These are phyloP conservation scores for Sipha maydis DNA, from an alignment of 2,888 invertebrate genomes.

Conservation along the genomic window DNA sequence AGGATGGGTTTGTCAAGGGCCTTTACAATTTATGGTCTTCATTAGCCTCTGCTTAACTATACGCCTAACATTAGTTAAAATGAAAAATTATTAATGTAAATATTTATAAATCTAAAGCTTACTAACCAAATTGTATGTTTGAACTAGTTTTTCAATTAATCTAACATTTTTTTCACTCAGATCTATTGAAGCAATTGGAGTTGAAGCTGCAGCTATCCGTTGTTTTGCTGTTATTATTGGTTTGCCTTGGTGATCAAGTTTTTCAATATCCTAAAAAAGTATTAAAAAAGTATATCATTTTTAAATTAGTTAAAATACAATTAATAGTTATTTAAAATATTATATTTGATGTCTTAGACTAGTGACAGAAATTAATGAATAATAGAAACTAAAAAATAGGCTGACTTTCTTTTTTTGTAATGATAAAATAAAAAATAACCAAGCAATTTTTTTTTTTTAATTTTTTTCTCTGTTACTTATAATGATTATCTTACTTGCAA, in stretches of 20 bases:
- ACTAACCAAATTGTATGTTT: conserved; percentile 52
- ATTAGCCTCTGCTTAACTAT: too few relatives aligned
- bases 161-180: conserved; percentile 30
- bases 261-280: conserved; percentile 58
- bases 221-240: conserved; percentile 56
- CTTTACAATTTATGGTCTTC: too few relatives aligned
- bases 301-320: neutral
- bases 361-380: too few relatives aligned
- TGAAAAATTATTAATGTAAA: neutral
- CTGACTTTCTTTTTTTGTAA: neutral
- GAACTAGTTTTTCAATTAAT: conserved; percentile 35
- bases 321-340: neutral
- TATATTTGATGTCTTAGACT: neutral
- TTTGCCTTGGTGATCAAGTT: conserved; percentile 60
- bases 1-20: too few relatives aligned
- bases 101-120: neutral
- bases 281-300: neutral
- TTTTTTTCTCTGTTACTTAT: neutral
- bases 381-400: neutral
- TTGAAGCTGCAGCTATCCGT: conserved; percentile 20
- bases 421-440: neutral
- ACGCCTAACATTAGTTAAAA: too few relatives aligned
- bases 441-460: too few relatives aligned
- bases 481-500: conserved; percentile 61
- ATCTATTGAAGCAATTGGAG: conserved; percentile 52